Conservation (phyloP, 2,888 invertebrate species). For the Sepioteuthis lessoniana region DNA sequence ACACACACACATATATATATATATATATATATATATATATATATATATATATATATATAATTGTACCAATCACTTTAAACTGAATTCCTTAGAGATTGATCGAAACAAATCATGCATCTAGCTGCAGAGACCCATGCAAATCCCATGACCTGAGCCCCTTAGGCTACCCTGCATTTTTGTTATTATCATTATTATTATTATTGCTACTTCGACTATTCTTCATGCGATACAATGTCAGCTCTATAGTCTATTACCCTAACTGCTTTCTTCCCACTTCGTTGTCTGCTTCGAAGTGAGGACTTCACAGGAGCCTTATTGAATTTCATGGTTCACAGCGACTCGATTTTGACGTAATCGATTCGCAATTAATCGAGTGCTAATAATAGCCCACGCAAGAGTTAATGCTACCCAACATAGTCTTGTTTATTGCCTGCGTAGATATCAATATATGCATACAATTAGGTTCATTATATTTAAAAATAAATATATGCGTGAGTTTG, state of each 20-base stretch:
- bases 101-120: conserved; percentile 12
- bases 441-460: not conserved
- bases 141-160: not conserved
- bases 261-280: not conserved
- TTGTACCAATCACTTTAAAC: not conserved
- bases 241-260: not conserved
- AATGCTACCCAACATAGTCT: not conserved
- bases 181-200: not conserved
- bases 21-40: not conserved
- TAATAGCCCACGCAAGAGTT: not conserved
- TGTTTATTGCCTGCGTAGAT: not conserved
- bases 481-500: not conserved
- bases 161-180: not conserved
- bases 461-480: not conserved
- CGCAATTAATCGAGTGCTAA: conserved; percentile 4
- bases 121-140: conserved; percentile 2
- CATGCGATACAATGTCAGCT: not conserved
- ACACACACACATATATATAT: not conserved
- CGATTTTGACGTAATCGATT: conserved; percentile 13
- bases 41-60: not conserved
- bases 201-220: not conserved
- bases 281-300: not conserved
- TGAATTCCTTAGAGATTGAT: not conserved
- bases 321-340: not conserved
- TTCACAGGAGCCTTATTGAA: conserved; percentile 18